phyloP scores from a whole-genome alignment of 2,888 invertebrate genomes.

The Chrysomela aeneicollis region DNA sequence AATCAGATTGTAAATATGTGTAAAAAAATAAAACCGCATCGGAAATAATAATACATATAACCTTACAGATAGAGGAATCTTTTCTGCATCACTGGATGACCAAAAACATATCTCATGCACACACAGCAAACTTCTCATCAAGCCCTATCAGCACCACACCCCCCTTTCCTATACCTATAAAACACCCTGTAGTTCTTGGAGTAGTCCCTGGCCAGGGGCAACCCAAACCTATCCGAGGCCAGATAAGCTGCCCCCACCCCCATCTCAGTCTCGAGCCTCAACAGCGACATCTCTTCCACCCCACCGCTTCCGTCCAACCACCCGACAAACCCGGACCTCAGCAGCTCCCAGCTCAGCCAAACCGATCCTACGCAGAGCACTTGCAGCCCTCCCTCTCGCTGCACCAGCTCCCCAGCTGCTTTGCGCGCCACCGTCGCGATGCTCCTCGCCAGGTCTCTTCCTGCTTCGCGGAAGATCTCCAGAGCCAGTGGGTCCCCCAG shows the following conservation, averaged over 20 bases:
- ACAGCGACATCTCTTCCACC: slow-evolving; percentile 68
- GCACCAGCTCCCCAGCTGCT: slow-evolving; percentile 67
- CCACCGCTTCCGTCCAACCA: slow-evolving; percentile 63
- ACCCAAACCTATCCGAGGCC: slow-evolving; percentile 75
- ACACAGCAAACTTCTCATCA: neutral
- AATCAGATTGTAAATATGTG: too few species aligned
- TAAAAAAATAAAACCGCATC: too few species aligned
- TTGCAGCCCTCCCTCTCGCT: slow-evolving; percentile 64
- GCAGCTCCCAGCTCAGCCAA: slow-evolving; percentile 89
- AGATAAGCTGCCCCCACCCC: slow-evolving; percentile 89
- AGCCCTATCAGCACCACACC: slow-evolving; percentile 12
- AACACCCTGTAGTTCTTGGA: slow-evolving; percentile 73
- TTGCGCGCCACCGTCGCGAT: slow-evolving; percentile 70
- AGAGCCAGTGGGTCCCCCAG: slow-evolving; percentile 76
- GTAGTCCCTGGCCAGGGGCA: slow-evolving; percentile 74
- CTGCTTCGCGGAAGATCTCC: slow-evolving; percentile 76
- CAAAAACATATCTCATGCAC: neutral
- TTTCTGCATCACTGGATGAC: neutral
- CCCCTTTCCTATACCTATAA: slow-evolving; percentile 50
- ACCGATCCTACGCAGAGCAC: slow-evolving; percentile 95
- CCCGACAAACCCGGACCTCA: slow-evolving; percentile 75
- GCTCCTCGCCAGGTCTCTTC: slow-evolving; percentile 71
- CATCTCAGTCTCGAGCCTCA: slow-evolving; percentile 76
- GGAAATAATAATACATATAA: neutral
- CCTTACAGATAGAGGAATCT: too few species aligned